A percentile compares a stretch with the other conserved stretches of the same genome.
phyloP scores from a whole-genome alignment of 2,888 invertebrate genomes.

The Pilophorus perplexus region DNA sequence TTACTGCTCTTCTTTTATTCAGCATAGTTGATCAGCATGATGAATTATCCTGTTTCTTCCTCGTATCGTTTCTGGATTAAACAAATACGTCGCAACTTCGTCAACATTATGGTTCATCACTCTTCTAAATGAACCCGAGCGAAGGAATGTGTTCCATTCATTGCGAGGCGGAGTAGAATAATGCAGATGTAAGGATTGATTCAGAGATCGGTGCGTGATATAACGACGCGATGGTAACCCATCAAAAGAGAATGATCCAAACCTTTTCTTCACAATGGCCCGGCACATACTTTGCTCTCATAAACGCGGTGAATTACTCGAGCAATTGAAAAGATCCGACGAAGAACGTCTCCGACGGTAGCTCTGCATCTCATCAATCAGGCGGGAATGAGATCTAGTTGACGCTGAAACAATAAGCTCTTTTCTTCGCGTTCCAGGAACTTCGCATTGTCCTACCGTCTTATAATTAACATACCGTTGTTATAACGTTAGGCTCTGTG shows the following conservation, averaged over 20 bases:
- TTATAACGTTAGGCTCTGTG: too few species aligned
- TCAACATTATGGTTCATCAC: too few species aligned
- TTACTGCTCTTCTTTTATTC: too few species aligned
- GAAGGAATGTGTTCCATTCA: too few species aligned
- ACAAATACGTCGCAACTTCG: too few species aligned
- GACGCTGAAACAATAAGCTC: conserved; percentile 26
- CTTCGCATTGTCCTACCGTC: conserved; percentile 22
- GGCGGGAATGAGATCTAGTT: conserved; percentile 34
- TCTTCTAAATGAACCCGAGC: too few species aligned
- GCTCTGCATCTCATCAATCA: conserved; percentile 24
- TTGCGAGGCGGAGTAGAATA: too few species aligned
- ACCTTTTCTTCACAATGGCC: not conserved
- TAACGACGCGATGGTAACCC: not conserved
- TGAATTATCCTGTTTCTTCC: too few species aligned
- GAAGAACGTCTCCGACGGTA: conserved; percentile 25
- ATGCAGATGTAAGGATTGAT: not conserved
- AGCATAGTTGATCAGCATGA: too few species aligned
- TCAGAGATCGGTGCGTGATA: conserved; percentile 2
- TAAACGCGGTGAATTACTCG: conserved; percentile 14
- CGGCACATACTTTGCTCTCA: not conserved
- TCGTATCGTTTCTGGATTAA: too few species aligned
- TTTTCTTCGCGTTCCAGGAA: conserved; percentile 26
- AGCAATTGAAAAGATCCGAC: conserved; percentile 10
- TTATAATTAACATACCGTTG: conserved; percentile 22
- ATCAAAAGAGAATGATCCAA: not conserved